phyloP scores from a whole-genome alignment of 92 coral and sea anemone genomes.

The Metridium senile region DNA sequence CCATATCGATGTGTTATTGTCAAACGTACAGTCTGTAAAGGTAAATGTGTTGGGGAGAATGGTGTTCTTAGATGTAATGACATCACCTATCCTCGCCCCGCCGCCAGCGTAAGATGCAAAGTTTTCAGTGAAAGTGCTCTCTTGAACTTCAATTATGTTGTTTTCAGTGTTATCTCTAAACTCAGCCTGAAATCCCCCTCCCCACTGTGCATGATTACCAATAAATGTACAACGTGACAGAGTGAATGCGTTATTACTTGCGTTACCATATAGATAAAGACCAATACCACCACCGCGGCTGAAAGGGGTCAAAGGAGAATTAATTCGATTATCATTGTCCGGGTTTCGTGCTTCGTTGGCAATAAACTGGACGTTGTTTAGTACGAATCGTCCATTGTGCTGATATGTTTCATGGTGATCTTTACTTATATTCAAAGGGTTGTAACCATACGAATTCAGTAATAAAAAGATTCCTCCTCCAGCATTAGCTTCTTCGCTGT shows the following conservation, averaged over 20 bases:
- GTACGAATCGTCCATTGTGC: constrained; percentile 55
- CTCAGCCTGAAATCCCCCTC: constrained; percentile 80
- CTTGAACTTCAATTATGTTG: constrained; percentile 34
- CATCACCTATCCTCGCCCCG: constrained; percentile 68
- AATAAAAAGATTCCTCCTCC: constrained; percentile 77
- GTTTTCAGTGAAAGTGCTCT: constrained; percentile 44
- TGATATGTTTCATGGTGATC: constrained; percentile 61
- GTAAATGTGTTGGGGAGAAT: constrained; percentile 39
- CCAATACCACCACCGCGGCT: constrained; percentile 90
- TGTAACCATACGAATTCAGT: constrained; percentile 51
- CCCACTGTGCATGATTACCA: constrained; percentile 77
- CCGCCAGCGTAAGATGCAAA: constrained; percentile 73
- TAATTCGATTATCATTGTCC: constrained; percentile 21
- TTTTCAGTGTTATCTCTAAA: constrained; percentile 40
- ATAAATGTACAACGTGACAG: constrained; percentile 57
- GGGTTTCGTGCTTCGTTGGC: constrained; percentile 58
- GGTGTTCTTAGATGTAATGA: constrained; percentile 7
- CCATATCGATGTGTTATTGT: constrained; percentile 62
- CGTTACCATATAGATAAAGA: constrained; percentile 62
- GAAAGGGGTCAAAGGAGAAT: constrained; percentile 59
- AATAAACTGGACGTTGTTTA: constrained; percentile 55
- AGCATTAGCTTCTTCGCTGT: constrained; percentile 17
- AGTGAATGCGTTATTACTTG: constrained; percentile 55
- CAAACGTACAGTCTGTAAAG: constrained; percentile 45
- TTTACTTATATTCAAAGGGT: constrained; percentile 43